These are phyloP conservation scores for Cynopterus brachyotis DNA, from an alignment of 2,113 vertebrate genomes.

Conservation along the genomic window DNA sequence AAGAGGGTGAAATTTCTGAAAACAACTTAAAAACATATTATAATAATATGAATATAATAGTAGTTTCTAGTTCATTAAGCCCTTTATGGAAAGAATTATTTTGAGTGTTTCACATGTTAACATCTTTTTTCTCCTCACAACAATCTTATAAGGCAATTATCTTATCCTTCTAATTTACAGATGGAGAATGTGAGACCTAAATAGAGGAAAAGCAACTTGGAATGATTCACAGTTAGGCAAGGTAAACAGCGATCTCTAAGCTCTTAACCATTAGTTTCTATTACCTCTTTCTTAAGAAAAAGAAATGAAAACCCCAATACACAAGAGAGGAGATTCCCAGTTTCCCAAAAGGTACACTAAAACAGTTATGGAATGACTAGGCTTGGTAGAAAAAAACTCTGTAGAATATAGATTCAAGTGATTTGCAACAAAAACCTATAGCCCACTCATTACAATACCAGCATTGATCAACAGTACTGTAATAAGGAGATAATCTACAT, in stretches of 20 bases:
- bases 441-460: neutral
- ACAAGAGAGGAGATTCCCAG: neutral
- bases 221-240: neutral
- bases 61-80: neutral
- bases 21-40: neutral
- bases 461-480: neutral
- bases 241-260: neutral
- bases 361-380: neutral
- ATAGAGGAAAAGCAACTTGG: neutral
- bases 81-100: neutral
- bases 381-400: slow-evolving; percentile 4
- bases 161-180: neutral
- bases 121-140: neutral
- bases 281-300: neutral
- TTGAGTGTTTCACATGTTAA: neutral
- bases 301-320: neutral
- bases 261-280: neutral
- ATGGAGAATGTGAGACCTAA: neutral
- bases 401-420: neutral
- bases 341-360: neutral
- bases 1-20: slow-evolving; percentile 12
- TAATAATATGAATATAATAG: neutral
- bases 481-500: neutral
- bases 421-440: slow-evolving; percentile 19
- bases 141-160: slow-evolving; percentile 36